phyloP scores from a whole-genome alignment of 2,797 vertebrate species.

The Cygnus olor region DNA sequence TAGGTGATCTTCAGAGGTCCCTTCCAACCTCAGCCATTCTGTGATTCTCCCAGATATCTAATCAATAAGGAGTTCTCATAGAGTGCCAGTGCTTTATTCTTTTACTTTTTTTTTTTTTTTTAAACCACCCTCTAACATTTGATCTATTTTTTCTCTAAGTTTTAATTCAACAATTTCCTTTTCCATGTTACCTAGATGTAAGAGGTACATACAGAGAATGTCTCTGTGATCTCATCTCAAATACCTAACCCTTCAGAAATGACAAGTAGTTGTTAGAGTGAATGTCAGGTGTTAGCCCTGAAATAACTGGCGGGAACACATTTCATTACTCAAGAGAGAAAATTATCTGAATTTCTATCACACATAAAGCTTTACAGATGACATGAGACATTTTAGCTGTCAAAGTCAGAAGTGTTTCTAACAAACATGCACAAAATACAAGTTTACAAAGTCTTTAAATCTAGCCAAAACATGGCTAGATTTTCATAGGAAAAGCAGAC shows the following conservation, averaged over 20 bases:
- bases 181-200: not conserved
- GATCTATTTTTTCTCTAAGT: not conserved
- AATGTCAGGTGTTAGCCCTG: not conserved
- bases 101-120: not conserved
- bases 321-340: constrained; percentile 17
- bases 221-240: constrained; percentile 12
- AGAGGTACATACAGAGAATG: not conserved
- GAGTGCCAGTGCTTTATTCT: not conserved
- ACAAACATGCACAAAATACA: not conserved
- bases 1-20: too few species aligned
- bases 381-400: not conserved
- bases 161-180: not conserved
- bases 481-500: not conserved
- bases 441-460: not conserved
- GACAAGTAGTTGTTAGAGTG: not conserved
- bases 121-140: not conserved
- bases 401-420: constrained; percentile 1
- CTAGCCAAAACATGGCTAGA: not conserved
- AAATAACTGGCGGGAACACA: not conserved
- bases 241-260: constrained; percentile 5
- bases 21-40: too few species aligned
- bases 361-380: not conserved
- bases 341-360: not conserved
- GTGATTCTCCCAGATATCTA: not conserved
- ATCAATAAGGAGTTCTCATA: not conserved